phyloP scores from a whole-genome alignment of 2,113 vertebrate species.

The Salvelinus alpinus region DNA sequence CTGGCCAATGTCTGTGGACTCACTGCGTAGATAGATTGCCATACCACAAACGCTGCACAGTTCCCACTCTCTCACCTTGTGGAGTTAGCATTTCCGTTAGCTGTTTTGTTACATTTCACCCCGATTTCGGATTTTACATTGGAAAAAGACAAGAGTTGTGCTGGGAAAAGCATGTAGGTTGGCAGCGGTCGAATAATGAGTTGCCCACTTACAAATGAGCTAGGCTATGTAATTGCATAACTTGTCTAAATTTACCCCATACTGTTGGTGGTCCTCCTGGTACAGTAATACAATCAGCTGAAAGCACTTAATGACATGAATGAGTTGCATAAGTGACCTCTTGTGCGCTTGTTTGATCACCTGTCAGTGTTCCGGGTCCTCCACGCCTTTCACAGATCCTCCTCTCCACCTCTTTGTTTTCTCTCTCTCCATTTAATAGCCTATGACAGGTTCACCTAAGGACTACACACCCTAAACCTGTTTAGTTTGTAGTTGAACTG shows the following conservation, averaged over 20 bases:
- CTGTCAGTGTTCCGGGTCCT: neutral
- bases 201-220: constrained; percentile 9
- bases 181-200: neutral
- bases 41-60: neutral
- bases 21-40: neutral
- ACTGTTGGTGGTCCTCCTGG: too few relatives aligned
- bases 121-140: too few relatives aligned
- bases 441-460: too few relatives aligned
- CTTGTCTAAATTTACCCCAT: constrained; percentile 1
- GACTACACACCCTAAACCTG: too few relatives aligned
- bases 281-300: neutral
- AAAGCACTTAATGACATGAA: neutral
- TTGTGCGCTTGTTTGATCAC: too few relatives aligned
- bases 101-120: neutral
- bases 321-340: neutral
- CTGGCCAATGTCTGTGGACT: neutral
- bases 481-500: too few relatives aligned
- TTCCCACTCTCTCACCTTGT: neutral
- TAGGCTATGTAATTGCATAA: constrained; percentile 13
- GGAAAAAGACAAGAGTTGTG: too few relatives aligned
- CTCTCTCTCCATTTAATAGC: too few relatives aligned
- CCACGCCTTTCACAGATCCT: neutral
- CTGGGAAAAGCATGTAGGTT: neutral
- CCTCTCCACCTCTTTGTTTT: too few relatives aligned
- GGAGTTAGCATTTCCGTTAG: neutral